Percentiles rank a stretch among this genome's conserved stretches.
These are phyloP conservation scores for Iselma pallidipennis DNA, from an alignment of 2,888 invertebrate species.

Conservation along the genomic window DNA sequence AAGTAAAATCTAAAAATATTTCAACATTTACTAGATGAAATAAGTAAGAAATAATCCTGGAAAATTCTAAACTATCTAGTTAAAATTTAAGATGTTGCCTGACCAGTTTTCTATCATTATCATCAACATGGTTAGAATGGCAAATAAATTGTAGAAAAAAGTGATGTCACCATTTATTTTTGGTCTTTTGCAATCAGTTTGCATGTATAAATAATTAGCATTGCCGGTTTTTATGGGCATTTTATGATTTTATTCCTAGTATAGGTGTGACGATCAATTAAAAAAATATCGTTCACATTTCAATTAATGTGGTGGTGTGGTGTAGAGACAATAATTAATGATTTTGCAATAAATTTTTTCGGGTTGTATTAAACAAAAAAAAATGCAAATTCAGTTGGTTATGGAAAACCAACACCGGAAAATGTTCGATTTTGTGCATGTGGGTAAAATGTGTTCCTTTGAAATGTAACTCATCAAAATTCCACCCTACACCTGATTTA, in stretches of 20 bases:
- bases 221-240: slow-evolving; percentile 28
- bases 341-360: neutral
- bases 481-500: neutral
- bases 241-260: slow-evolving; percentile 29
- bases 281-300: neutral
- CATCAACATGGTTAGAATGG: slow-evolving; percentile 32
- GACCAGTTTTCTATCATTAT: slow-evolving; percentile 19
- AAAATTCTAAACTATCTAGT: no score
- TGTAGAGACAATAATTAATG: no score
- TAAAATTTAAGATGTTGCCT: neutral
- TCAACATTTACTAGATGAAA: no score
- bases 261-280: slow-evolving; percentile 24
- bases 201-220: slow-evolving; percentile 38
- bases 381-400: no score
- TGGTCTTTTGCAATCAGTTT: slow-evolving; percentile 33
- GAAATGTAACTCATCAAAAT: neutral
- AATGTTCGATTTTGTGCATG: neutral
- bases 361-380: no score
- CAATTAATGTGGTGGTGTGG: no score
- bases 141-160: slow-evolving; percentile 32
- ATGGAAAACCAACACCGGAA: no score
- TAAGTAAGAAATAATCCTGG: no score
- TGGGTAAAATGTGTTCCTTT: neutral
- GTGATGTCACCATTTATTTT: slow-evolving; percentile 43
- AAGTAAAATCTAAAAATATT: neutral